A percentile compares a stretch with the other conserved stretches of the same genome.
These are phyloP conservation scores for Bubo blakistoni DNA, from an alignment of 2,113 vertebrate genomes.

Conservation along the genomic window DNA sequence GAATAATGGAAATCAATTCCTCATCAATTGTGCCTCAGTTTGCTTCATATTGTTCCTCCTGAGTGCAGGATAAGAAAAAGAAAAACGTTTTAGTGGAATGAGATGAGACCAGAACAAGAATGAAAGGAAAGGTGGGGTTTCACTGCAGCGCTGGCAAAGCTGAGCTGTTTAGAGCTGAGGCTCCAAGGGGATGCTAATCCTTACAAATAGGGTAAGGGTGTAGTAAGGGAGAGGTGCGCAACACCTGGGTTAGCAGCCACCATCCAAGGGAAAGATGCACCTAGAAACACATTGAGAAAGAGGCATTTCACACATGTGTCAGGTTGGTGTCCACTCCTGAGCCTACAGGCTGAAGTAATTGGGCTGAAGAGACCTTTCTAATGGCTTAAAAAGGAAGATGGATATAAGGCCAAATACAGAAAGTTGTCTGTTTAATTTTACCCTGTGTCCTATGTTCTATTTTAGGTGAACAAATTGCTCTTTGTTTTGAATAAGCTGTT, in stretches of 20 bases:
- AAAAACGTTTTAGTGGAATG: not conserved
- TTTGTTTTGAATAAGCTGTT: not conserved
- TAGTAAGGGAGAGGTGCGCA: not conserved
- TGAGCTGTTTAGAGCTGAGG: not conserved
- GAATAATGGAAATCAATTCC: not conserved
- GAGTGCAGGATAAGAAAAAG: not conserved
- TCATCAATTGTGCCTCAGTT: not conserved
- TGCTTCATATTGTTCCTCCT: not conserved
- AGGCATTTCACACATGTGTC: not conserved
- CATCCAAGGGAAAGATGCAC: not conserved
- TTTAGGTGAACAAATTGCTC: not conserved
- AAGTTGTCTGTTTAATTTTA: not conserved
- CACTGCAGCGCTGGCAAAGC: not conserved
- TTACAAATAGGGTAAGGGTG: not conserved
- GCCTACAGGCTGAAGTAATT: not conserved
- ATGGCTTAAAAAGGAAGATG: not conserved
- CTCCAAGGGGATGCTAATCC: not conserved
- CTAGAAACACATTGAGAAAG: not conserved
- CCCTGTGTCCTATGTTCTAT: not conserved
- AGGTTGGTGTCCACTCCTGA: accelerated
- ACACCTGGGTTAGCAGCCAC: not conserved
- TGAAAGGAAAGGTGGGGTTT: not conserved
- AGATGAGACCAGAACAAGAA: not conserved
- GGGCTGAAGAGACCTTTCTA: not conserved
- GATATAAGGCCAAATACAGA: not conserved